Conservation (phyloP, 2,888 invertebrate genomes). For the Lasius fuliginosus region DNA sequence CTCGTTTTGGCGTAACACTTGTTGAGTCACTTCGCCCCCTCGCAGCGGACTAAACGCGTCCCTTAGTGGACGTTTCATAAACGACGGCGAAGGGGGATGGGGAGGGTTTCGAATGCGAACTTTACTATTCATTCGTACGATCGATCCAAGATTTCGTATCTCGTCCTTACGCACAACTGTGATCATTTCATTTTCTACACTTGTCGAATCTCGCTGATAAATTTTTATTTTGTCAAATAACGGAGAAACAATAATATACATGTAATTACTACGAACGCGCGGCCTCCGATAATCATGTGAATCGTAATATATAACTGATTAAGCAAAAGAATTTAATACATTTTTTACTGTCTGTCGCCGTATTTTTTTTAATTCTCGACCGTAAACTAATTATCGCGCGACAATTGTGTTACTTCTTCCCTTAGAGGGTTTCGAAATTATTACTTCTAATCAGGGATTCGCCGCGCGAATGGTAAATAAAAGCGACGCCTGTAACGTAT, state of each 20-base stretch:
- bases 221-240: not conserved
- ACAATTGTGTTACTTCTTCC: slow-evolving; percentile 12
- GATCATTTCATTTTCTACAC: not conserved
- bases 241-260: not conserved
- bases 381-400: slow-evolving; percentile 18
- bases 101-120: slow-evolving; percentile 27
- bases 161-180: not conserved
- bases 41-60: slow-evolving; percentile 59
- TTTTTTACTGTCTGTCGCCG: not conserved
- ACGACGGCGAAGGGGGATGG: slow-evolving; percentile 29
- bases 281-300: not conserved
- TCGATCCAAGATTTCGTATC: not conserved
- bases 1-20: slow-evolving; percentile 79
- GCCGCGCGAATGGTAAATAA: slow-evolving; percentile 73
- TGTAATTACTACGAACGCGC: not conserved
- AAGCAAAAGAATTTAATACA: not conserved
- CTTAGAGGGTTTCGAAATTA: slow-evolving; percentile 56
- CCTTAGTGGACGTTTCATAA: slow-evolving; percentile 70
- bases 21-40: slow-evolving; percentile 77
- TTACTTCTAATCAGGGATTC: slow-evolving; percentile 74
- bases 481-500: slow-evolving; percentile 57
- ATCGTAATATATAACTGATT: not conserved
- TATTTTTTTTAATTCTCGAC: slow-evolving; percentile 27
- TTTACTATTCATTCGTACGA: not conserved
- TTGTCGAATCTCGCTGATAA: not conserved